Evolutionary conservation across 2,888 invertebrate genomes (phyloP).

Genomic region (Alcis repandata): DNA sequence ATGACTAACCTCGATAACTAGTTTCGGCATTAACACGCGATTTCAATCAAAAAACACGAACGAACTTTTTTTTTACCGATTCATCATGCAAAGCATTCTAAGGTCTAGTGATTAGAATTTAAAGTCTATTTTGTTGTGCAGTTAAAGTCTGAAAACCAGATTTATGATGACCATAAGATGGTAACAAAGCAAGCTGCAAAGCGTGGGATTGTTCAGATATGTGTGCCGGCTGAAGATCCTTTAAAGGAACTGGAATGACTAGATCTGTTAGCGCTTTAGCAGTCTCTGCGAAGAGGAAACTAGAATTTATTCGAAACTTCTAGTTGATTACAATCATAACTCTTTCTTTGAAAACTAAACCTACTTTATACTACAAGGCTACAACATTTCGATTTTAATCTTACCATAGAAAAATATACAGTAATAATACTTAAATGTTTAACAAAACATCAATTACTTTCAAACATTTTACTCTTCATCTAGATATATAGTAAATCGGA

Average conservation of each 20-base stretch:
- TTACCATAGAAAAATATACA: neutral
- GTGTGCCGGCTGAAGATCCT: slow-evolving; percentile 9
- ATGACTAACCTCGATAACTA: slow-evolving; percentile 40
- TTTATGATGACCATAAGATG: slow-evolving; percentile 32
- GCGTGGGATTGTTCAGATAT: slow-evolving; percentile 25
- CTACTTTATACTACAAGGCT: neutral
- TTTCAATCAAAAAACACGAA: slow-evolving; percentile 38
- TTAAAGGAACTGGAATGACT: slow-evolving; percentile 21
- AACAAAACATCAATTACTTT: neutral
- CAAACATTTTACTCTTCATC: no score
- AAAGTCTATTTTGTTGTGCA: slow-evolving; percentile 6
- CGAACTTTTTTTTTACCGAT: slow-evolving; percentile 24
- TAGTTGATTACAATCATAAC: neutral
- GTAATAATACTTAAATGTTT: no score
- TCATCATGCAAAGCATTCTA: slow-evolving; percentile 9
- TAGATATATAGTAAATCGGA: no score
- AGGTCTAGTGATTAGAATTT: neutral
- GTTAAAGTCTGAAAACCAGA: slow-evolving; percentile 21
- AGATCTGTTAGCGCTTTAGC: slow-evolving; percentile 3
- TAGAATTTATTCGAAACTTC: neutral
- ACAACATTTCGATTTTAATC: neutral
- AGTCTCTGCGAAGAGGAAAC: neutral
- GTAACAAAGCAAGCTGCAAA: slow-evolving; percentile 26
- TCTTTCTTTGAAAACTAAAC: neutral
- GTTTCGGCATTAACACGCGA: slow-evolving; percentile 38